phyloP scores from a whole-genome alignment of 2,113 vertebrate genomes.

The Nasalis larvatus region DNA sequence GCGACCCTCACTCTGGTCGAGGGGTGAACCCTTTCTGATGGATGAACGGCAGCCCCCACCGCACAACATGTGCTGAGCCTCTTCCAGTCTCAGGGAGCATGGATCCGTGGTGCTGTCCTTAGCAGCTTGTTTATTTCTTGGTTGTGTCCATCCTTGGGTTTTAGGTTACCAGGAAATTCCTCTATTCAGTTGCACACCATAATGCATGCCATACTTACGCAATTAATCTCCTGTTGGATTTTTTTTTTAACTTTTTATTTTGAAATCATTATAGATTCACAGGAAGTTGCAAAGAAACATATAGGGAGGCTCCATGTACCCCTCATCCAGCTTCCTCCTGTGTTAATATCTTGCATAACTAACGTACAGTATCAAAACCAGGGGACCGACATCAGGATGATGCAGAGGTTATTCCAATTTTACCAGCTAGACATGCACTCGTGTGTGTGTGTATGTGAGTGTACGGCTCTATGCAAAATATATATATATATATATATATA shows the following conservation, averaged over 20 bases:
- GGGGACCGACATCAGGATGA: background rate
- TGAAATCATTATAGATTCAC: background rate
- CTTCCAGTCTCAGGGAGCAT: fast-evolving
- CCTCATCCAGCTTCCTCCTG: background rate
- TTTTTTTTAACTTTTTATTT: background rate
- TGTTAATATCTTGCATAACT: fast-evolving
- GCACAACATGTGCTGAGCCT: fast-evolving
- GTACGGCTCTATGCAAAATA: too few species aligned
- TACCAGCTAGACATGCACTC: fast-evolving
- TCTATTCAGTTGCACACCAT: background rate
- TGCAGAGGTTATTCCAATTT: too few species aligned
- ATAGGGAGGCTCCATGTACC: background rate
- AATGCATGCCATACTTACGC: background rate
- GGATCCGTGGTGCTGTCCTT: fast-evolving
- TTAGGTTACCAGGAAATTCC: background rate
- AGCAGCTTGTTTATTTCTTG: background rate
- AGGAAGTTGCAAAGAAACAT: background rate
- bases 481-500: too few species aligned
- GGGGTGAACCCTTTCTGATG: background rate
- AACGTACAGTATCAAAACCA: fast-evolving
- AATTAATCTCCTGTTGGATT: background rate
- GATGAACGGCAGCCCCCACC: background rate
- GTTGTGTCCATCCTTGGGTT: background rate
- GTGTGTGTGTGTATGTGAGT: too few species aligned
- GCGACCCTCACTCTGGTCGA: background rate